These are phyloP conservation scores for Megathymus violae DNA, from an alignment of 1,140 invertebrate species.

Conservation along the genomic window DNA sequence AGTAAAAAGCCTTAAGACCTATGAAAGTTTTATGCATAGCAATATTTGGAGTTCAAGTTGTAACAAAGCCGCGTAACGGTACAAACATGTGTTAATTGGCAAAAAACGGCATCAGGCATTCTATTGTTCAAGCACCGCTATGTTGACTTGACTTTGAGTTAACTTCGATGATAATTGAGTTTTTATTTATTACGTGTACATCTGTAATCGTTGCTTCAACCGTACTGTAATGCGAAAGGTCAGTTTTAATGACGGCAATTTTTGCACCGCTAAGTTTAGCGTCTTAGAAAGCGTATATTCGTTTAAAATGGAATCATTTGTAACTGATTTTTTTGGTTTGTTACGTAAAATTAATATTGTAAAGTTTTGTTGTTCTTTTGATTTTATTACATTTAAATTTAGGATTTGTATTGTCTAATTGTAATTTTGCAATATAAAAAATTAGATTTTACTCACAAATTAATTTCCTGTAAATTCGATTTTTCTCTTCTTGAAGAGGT, in stretches of 20 bases:
- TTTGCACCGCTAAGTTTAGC: conserved; percentile 35
- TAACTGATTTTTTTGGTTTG: too few species aligned
- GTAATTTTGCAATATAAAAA: too few species aligned
- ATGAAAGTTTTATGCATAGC: conserved; percentile 6
- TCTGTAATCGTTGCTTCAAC: conserved; percentile 32
- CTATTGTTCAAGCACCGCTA: conserved; percentile 45
- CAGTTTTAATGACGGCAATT: conserved; percentile 45
- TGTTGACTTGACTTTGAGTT: conserved; percentile 36
- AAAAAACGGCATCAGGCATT: conserved; percentile 39
- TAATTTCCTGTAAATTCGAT: too few species aligned
- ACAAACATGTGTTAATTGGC: conserved; percentile 35
- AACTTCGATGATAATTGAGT: conserved; percentile 25
- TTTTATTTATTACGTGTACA: conserved; percentile 37
- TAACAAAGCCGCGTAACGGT: conserved; percentile 37
- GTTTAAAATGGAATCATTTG: too few species aligned
- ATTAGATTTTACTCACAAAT: too few species aligned
- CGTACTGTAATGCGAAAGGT: conserved; percentile 40
- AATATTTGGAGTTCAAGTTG: neutral
- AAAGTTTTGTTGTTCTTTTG: too few species aligned
- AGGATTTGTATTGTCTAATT: too few species aligned
- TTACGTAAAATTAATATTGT: conserved; percentile 24
- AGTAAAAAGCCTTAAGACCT: too few species aligned
- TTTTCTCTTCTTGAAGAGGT: too few species aligned
- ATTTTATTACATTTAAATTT: too few species aligned
- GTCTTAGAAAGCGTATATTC: conserved; percentile 22